Evolutionary conservation across 2,113 vertebrate genomes (phyloP).

Genomic region (Albula glossodonta): DNA sequence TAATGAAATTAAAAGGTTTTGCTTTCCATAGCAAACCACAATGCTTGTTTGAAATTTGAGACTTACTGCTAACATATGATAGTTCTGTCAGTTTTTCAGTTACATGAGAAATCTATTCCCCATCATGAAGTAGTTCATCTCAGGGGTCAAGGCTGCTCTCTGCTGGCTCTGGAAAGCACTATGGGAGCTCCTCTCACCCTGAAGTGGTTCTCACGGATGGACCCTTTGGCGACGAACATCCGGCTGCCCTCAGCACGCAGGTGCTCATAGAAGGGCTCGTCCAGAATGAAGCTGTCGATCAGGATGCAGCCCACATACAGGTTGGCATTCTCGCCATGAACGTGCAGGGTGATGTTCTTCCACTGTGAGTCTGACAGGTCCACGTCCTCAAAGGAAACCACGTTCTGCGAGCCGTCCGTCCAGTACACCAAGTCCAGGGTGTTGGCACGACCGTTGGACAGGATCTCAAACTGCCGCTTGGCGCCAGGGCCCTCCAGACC

Average conservation of each 20-base stretch:
- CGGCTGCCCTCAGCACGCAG: constrained; percentile 76
- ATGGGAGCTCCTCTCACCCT: constrained; percentile 71
- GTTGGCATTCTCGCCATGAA: constrained; percentile 85
- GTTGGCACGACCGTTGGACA: constrained; percentile 91
- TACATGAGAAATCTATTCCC: not conserved
- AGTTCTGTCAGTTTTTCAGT: not conserved
- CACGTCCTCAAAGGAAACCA: constrained; percentile 89
- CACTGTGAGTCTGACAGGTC: constrained; percentile 91
- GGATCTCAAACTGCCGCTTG: constrained; percentile 86
- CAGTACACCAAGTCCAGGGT: constrained; percentile 91
- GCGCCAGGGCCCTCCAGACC: constrained; percentile 77
- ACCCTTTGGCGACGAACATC: constrained; percentile 89
- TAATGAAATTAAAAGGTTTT: not conserved
- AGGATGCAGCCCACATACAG: constrained; percentile 90
- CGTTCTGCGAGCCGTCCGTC: constrained; percentile 78
- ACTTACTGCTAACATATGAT: not conserved
- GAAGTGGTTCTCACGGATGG: constrained; percentile 87
- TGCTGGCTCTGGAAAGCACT: not conserved
- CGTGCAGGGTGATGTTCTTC: constrained; percentile 92
- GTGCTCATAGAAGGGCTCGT: constrained; percentile 91
- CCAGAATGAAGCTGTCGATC: constrained; percentile 87
- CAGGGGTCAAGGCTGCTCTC: not conserved
- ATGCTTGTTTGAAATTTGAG: not conserved
- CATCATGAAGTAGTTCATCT: not conserved
- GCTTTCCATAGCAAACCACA: not conserved